phyloP scores from a whole-genome alignment of 2,888 invertebrate genomes.

The Drosophila diplacantha region DNA sequence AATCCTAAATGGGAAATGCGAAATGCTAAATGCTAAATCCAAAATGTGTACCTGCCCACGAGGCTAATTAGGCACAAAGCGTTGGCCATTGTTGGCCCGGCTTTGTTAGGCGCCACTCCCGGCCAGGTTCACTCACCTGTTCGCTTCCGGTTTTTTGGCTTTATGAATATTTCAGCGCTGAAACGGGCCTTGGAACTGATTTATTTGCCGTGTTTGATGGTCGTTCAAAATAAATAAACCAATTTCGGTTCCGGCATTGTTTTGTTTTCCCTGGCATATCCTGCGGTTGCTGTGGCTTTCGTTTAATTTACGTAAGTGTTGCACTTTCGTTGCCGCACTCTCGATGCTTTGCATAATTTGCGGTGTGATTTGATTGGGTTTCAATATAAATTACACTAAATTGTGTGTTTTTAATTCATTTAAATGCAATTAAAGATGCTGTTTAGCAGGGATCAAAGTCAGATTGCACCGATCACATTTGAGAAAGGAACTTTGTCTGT shows the following conservation, averaged over 20 bases:
- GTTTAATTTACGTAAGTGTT: constrained; percentile 52
- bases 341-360: constrained; percentile 41
- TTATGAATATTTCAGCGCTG: constrained; percentile 58
- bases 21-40: constrained; percentile 21
- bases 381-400: neutral
- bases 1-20: constrained; percentile 18
- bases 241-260: constrained; percentile 29
- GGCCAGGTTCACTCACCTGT: constrained; percentile 7
- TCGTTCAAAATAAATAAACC: constrained; percentile 32
- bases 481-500: constrained; percentile 3
- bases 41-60: constrained; percentile 42
- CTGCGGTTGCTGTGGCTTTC: constrained; percentile 30
- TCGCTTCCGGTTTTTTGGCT: constrained; percentile 35
- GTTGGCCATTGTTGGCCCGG: constrained; percentile 51
- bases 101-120: constrained; percentile 42
- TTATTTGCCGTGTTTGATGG: constrained; percentile 26
- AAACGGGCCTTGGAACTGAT: constrained; percentile 24
- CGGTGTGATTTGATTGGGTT: constrained; percentile 22
- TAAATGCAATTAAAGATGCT: constrained; percentile 1
- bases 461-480: neutral
- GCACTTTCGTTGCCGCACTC: constrained; percentile 25
- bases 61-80: constrained; percentile 70
- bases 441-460: neutral
- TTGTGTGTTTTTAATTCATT: neutral
- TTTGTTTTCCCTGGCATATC: constrained; percentile 11